A percentile compares a stretch with the other conserved stretches of the same genome.
These are phyloP conservation scores for Siniperca scherzeri DNA, from an alignment of 2,797 vertebrate genomes.

Conservation along the genomic window DNA sequence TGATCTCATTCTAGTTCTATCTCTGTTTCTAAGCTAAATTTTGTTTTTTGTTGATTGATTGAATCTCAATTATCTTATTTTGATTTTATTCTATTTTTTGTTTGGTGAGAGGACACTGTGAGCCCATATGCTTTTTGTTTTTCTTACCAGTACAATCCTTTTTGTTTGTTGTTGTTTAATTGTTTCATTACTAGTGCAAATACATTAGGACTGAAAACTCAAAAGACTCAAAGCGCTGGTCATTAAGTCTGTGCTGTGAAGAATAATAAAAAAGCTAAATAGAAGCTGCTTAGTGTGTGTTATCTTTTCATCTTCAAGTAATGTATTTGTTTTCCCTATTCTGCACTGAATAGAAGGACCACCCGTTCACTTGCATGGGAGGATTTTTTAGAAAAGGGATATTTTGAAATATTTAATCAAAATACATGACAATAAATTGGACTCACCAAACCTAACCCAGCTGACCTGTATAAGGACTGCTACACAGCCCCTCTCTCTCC, in stretches of 20 bases:
- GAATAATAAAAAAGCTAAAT: not conserved
- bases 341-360: not conserved
- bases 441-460: not conserved
- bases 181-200: not conserved
- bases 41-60: too few species aligned
- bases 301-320: not conserved
- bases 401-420: not conserved
- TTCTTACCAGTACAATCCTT: not conserved
- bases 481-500: not conserved
- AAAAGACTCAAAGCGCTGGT: not conserved
- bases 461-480: too few species aligned
- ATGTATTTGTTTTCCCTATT: not conserved
- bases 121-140: not conserved
- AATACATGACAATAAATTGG: not conserved
- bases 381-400: not conserved
- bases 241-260: not conserved
- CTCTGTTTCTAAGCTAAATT: not conserved
- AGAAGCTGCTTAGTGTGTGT: not conserved
- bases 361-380: not conserved
- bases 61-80: not conserved
- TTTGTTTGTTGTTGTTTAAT: not conserved
- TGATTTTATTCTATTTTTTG: not conserved
- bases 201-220: not conserved
- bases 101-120: not conserved
- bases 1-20: not conserved